Evolutionary conservation across 2,797 vertebrate genomes (phyloP).

Genomic region (Gymnopithys bicolor): DNA sequence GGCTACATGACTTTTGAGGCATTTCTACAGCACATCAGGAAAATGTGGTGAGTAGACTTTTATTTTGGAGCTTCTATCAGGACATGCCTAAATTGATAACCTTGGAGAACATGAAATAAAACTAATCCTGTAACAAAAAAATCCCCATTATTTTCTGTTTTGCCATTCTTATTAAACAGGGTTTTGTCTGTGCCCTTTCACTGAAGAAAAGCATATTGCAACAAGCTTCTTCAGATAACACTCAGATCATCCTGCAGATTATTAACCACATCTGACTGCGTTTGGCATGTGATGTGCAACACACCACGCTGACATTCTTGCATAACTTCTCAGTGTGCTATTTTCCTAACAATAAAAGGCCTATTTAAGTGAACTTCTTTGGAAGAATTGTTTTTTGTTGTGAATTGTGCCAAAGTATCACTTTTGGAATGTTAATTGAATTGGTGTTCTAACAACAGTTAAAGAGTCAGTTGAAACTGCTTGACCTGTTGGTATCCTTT

Average conservation of each 20-base stretch:
- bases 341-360: slow-evolving; percentile 7
- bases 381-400: background rate
- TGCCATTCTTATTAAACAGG: background rate
- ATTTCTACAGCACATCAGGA: background rate
- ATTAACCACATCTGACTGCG: background rate
- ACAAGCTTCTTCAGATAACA: background rate
- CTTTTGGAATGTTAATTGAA: slow-evolving; percentile 1
- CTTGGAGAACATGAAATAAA: background rate
- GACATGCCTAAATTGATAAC: background rate
- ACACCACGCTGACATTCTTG: background rate
- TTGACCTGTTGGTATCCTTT: background rate
- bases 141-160: background rate
- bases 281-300: background rate
- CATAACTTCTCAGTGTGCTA: background rate
- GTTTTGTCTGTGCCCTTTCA: background rate
- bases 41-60: background rate
- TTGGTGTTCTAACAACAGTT: background rate
- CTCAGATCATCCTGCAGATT: slow-evolving; percentile 16
- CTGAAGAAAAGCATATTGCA: background rate
- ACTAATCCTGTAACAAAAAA: background rate
- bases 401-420: background rate
- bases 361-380: slow-evolving; percentile 19
- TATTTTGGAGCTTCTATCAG: background rate
- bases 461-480: background rate
- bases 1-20: background rate